Percentiles rank a stretch among this genome's conserved stretches.
These are phyloP conservation scores for Drosophila leonis DNA, from an alignment of 2,888 invertebrate genomes.

Conservation along the genomic window DNA sequence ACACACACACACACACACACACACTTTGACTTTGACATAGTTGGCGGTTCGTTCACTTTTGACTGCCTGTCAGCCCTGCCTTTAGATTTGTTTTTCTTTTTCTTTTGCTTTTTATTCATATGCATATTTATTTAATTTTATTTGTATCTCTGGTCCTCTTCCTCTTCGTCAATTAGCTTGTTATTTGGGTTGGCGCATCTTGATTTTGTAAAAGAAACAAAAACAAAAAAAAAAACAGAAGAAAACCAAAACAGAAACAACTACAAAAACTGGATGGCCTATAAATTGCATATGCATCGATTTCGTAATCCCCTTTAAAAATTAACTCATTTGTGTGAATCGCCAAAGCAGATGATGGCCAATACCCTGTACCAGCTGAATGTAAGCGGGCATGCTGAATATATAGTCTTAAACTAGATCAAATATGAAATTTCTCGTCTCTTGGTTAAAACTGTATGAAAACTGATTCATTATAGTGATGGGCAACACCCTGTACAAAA, in stretches of 20 bases:
- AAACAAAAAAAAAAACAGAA: slow-evolving; percentile 14
- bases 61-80: slow-evolving; percentile 41
- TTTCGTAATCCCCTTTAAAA: slow-evolving; percentile 48
- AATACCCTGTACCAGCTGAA: neutral
- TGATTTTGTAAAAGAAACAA: slow-evolving; percentile 17
- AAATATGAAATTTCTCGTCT: neutral
- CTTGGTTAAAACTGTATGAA: neutral
- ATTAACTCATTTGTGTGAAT: slow-evolving; percentile 34
- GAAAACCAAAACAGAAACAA: neutral
- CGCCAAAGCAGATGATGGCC: slow-evolving; percentile 6
- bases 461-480: neutral
- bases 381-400: neutral
- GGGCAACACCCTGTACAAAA: neutral
- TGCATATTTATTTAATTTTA: slow-evolving; percentile 11
- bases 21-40: slow-evolving; percentile 56
- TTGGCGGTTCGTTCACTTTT: slow-evolving; percentile 59
- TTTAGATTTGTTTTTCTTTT: slow-evolving; percentile 17
- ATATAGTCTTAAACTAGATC: neutral
- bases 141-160: slow-evolving; percentile 3
- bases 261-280: slow-evolving; percentile 52
- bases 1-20: slow-evolving; percentile 18
- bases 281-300: slow-evolving; percentile 62
- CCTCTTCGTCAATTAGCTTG: slow-evolving; percentile 9
- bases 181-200: slow-evolving; percentile 44
- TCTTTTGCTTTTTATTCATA: slow-evolving; percentile 1